phyloP scores from a whole-genome alignment of 2,797 vertebrate species.

The Dermochelys coriacea region DNA sequence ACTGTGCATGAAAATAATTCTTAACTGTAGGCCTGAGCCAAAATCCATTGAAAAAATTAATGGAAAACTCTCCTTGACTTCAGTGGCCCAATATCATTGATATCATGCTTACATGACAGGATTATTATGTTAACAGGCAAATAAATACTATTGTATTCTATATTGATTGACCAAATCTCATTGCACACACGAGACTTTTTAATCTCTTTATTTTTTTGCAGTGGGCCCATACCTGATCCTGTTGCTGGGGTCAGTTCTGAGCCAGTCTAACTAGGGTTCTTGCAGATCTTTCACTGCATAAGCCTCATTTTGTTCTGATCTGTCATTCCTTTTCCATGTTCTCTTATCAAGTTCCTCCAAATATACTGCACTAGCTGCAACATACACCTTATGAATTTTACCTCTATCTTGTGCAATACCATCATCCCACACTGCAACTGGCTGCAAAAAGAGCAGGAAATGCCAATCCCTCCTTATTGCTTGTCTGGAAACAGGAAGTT shows the following conservation, averaged over 20 bases:
- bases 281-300: neutral
- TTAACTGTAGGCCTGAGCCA: neutral
- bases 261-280: neutral
- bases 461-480: neutral
- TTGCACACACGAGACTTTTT: neutral
- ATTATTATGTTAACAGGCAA: neutral
- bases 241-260: neutral
- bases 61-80: neutral
- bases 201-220: neutral
- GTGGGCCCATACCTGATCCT: neutral
- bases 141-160: neutral
- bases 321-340: neutral
- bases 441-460: neutral
- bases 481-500: neutral
- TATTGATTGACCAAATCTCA: neutral
- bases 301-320: neutral
- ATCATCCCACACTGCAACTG: rapidly evolving
- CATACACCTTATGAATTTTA: neutral
- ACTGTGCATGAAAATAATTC: neutral
- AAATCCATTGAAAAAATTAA: neutral
- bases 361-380: neutral
- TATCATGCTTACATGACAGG: neutral
- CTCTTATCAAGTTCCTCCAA: neutral
- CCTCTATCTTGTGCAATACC: neutral
- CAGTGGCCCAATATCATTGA: neutral